phyloP scores from a whole-genome alignment of 2,797 vertebrate species.

The Alcedo quadribrachys region DNA sequence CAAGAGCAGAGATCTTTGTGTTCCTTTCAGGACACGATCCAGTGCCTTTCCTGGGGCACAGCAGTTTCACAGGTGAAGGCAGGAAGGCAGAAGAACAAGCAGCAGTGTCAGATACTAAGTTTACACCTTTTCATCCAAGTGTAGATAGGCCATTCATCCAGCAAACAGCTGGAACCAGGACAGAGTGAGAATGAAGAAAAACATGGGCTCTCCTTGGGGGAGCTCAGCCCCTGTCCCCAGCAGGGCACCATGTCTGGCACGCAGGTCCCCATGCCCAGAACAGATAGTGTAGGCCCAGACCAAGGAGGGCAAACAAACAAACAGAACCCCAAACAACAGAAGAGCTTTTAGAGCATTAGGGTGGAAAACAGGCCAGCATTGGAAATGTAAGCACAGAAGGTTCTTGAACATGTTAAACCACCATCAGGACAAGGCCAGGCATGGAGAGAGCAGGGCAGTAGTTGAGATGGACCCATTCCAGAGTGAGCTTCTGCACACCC shows the following conservation, averaged over 20 bases:
- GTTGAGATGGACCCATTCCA: background rate
- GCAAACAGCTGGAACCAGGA: background rate
- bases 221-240: background rate
- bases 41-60: background rate
- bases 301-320: background rate
- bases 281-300: background rate
- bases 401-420: background rate
- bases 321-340: background rate
- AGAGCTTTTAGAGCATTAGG: background rate
- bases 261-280: background rate
- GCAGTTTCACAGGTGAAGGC: background rate
- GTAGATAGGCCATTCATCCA: background rate
- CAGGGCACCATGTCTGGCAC: background rate
- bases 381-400: background rate
- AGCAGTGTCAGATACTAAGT: background rate
- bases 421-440: background rate
- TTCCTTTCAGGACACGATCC: background rate
- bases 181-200: background rate
- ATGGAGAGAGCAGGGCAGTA: background rate
- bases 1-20: background rate
- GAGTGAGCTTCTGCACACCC: background rate
- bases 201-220: background rate
- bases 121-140: background rate
- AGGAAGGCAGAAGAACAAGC: conserved; percentile 11
- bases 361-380: background rate